Evolutionary conservation across 1,140 invertebrate genomes (phyloP).

Genomic region (Potamilus streckersoni): DNA sequence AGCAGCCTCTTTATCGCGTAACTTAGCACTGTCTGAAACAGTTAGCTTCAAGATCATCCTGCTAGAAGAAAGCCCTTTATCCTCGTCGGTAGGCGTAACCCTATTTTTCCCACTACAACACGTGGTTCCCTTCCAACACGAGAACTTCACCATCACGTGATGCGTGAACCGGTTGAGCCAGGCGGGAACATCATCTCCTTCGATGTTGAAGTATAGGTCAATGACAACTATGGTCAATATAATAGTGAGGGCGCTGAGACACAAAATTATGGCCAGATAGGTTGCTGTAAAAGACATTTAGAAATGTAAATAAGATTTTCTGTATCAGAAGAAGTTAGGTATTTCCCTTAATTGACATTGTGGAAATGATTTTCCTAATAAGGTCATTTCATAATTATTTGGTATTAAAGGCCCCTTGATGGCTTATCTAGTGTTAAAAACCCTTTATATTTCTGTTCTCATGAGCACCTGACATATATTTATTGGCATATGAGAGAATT

Average conservation of each 20-base stretch:
- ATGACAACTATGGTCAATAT: constrained; percentile 20
- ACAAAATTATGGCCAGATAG: constrained; percentile 23
- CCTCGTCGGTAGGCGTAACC: background rate
- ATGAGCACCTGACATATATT: too few relatives aligned
- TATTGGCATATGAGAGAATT: too few relatives aligned
- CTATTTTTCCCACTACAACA: background rate
- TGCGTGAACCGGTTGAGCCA: constrained; percentile 17
- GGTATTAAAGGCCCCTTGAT: background rate
- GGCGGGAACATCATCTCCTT: constrained; percentile 13
- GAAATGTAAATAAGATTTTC: too few relatives aligned
- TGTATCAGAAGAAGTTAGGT: too few relatives aligned
- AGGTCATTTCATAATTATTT: too few relatives aligned
- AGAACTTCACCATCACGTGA: constrained; percentile 2
- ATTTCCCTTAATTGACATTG: background rate
- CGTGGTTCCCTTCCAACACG: constrained; percentile 10
- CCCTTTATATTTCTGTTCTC: too few relatives aligned
- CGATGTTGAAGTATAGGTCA: constrained; percentile 24
- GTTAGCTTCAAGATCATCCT: background rate
- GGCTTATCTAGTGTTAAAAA: background rate
- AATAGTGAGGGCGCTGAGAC: constrained; percentile 19
- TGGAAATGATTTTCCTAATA: background rate
- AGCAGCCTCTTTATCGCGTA: background rate
- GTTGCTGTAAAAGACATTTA: constrained; percentile 2
- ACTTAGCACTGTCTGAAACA: background rate
- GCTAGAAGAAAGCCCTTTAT: background rate